Percentiles rank a stretch among this genome's conserved stretches.
phyloP scores from a whole-genome alignment of 2,888 invertebrate genomes.

The Craniophora ligustri region DNA sequence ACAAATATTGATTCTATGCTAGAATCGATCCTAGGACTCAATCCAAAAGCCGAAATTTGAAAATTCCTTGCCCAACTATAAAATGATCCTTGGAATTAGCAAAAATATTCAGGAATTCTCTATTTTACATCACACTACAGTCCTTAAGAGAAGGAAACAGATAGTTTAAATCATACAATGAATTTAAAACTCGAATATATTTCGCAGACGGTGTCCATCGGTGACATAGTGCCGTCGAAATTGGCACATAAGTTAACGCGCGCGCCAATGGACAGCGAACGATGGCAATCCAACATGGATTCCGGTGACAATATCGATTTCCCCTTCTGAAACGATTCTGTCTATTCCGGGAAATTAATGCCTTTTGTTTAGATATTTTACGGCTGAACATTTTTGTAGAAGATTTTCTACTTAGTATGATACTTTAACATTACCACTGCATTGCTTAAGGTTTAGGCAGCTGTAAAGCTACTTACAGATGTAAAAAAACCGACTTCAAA shows the following conservation, averaged over 20 bases:
- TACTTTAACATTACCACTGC: no score
- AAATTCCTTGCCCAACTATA: no score
- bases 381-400: constrained; percentile 27
- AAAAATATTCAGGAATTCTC: no score
- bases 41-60: no score
- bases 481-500: no score
- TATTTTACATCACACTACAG: constrained; percentile 15
- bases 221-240: constrained; percentile 73
- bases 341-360: constrained; percentile 39
- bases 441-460: no score
- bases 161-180: constrained; percentile 44
- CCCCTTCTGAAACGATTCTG: constrained; percentile 46
- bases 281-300: constrained; percentile 45
- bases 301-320: constrained; percentile 53
- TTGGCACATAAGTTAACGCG: constrained; percentile 74
- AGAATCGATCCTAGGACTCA: no score
- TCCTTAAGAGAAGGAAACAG: no score
- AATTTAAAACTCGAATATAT: constrained; percentile 52
- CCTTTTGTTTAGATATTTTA: constrained; percentile 31
- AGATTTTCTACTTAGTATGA: constrained; percentile 12
- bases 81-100: no score
- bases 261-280: constrained; percentile 62
- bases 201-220: constrained; percentile 64
- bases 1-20: no score
- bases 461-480: no score